Evolutionary conservation across 2,888 invertebrate species (phyloP).

Genomic region (Elaeidobius kamerunicus): DNA sequence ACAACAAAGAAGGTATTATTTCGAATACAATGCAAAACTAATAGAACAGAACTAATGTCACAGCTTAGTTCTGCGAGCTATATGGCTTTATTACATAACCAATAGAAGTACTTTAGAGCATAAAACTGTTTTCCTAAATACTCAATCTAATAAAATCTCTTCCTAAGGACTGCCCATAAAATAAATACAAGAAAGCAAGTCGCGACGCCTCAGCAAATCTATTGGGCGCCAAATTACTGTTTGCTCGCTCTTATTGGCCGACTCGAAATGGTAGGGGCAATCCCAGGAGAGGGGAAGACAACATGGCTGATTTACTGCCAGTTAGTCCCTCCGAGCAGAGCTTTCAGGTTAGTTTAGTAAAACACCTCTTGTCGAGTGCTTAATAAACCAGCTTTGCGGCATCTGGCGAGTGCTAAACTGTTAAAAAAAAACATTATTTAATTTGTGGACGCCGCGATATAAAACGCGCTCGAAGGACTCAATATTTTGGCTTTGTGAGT

Average conservation of each 20-base stretch:
- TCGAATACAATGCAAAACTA: slow-evolving; percentile 31
- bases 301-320: slow-evolving; percentile 51
- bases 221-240: slow-evolving; percentile 46
- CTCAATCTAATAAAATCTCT: slow-evolving; percentile 50
- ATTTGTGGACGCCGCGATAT: no score
- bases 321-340: slow-evolving; percentile 34
- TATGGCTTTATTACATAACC: slow-evolving; percentile 44
- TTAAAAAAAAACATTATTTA: no score
- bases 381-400: slow-evolving; percentile 13
- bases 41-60: slow-evolving; percentile 41
- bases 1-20: slow-evolving; percentile 28
- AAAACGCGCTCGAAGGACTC: no score
- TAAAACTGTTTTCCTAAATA: slow-evolving; percentile 50
- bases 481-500: not conserved
- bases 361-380: slow-evolving; percentile 42
- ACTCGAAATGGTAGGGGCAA: slow-evolving; percentile 35
- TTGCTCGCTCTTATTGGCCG: slow-evolving; percentile 40
- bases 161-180: slow-evolving; percentile 49
- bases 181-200: slow-evolving; percentile 46
- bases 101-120: slow-evolving; percentile 45
- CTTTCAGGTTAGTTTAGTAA: slow-evolving; percentile 46
- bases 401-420: slow-evolving; percentile 12
- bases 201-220: slow-evolving; percentile 42
- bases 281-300: slow-evolving; percentile 42
- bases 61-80: slow-evolving; percentile 36